Evolutionary conservation across 2,113 vertebrate species (phyloP), one percentile per base, ranked within the genome.

Genomic region (Lagenorhynchus albirostris): DNA sequence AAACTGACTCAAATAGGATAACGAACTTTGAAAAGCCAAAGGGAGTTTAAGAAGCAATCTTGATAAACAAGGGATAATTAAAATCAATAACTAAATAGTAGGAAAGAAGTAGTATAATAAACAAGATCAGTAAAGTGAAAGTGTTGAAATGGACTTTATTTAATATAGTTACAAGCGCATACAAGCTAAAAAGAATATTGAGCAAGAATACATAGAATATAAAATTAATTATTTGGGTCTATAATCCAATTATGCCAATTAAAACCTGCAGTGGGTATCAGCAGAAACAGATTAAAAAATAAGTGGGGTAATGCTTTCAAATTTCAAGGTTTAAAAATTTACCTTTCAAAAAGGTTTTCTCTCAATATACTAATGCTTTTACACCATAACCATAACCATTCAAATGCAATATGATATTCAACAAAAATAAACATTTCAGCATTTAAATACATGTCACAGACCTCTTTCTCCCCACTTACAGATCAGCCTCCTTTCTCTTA

Each of bases 21-120:
- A 15, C 8, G 71, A 36, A 1, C 1, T 84, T 58, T 89, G 62
- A 65, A 92, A 77, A 71, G 9, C 8, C 25, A 71, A 77, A 71
- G 71, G 31, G 1, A 89, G 65, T 84, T 79, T 79, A 71, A 79
- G 18, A 79, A 89, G 14, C 21, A 47, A 92, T 89, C 13, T 55
- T 47, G 6, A 77, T 77, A 84, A 70, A 31, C 9, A 95, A 77
- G 15, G 31, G n/a, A 62, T 58, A 65, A 79, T 92, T 83, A 88
- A 92, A 96, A 89, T 79, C 44, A 84, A n/a, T 85, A 92, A 89
- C 26, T 70, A 92, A 71, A 89, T 8, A n/a, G 47, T 79, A 38
- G 14, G 47, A 63, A 70, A 73, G 41, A 71, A 65, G 21, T 65
- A 79, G 25, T 26, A 8, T 79, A 84, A 95, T 79, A 60, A 74